These are phyloP conservation scores for Pampus argenteus DNA, from an alignment of 2,797 vertebrate genomes.

Conservation along the genomic window DNA sequence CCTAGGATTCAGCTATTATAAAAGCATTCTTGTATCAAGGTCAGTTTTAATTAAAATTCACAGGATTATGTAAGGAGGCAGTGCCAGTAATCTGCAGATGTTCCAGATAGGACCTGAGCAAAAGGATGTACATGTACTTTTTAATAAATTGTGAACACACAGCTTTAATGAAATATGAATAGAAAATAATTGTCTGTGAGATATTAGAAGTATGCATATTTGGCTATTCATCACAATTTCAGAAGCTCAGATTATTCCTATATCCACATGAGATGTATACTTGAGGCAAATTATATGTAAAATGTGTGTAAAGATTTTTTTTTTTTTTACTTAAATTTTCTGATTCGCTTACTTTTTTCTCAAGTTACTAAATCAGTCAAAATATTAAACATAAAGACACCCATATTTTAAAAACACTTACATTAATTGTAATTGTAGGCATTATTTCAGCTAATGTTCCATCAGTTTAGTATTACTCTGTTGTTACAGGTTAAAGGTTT, in stretches of 20 bases:
- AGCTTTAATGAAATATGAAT: background rate
- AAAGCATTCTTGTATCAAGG: constrained; percentile 72
- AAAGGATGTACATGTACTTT: constrained; percentile 30
- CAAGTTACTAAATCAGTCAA: background rate
- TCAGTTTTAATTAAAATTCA: constrained; percentile 72
- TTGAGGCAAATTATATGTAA: background rate
- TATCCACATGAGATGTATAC: background rate
- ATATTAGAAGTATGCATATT: background rate
- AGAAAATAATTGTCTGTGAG: constrained; percentile 2
- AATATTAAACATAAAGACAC: background rate
- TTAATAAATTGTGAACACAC: background rate
- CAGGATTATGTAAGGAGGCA: constrained; percentile 53
- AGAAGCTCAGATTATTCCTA: background rate
- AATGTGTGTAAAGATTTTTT: background rate
- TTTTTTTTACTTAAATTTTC: background rate
- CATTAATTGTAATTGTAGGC: background rate
- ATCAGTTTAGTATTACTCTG: background rate
- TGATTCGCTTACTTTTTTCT: background rate
- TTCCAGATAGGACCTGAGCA: constrained; percentile 55
- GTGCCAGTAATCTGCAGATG: constrained; percentile 48
- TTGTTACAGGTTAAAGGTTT: background rate
- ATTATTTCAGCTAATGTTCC: background rate
- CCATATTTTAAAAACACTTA: background rate
- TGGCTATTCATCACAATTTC: background rate
- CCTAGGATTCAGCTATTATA: constrained; percentile 61